Conservation (phyloP, 2,797 vertebrate genomes). For the Lacerta bilineata region DNA sequence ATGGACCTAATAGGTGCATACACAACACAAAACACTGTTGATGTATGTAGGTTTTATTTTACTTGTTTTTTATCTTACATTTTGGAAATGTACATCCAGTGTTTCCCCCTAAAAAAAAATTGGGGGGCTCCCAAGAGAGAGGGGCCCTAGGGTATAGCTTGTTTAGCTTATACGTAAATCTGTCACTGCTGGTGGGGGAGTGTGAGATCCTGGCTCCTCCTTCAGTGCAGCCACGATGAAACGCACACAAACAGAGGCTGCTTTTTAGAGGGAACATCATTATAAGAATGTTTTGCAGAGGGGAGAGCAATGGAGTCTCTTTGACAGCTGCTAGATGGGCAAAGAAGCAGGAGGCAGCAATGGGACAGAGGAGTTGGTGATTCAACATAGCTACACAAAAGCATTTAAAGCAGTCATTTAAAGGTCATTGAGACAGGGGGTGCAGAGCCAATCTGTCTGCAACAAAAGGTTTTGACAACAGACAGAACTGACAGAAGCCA, state of each 20-base stretch:
- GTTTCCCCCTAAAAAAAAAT: no score
- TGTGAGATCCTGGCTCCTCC: not conserved
- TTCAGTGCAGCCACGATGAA: not conserved
- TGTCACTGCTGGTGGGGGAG: no score
- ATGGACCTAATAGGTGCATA: no score
- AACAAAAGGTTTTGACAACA: not conserved
- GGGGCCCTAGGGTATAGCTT: no score
- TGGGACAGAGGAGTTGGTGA: not conserved
- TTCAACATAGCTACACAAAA: constrained; percentile 10
- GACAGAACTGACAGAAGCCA: constrained; percentile 3
- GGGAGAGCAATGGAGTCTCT: not conserved
- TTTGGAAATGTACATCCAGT: no score
- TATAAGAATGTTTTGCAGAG: not conserved
- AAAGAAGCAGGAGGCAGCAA: not conserved
- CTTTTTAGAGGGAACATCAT: not conserved
- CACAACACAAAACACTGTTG: no score
- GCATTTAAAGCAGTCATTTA: not conserved
- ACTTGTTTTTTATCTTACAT: no score
- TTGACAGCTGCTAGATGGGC: constrained; percentile 2
- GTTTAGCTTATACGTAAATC: no score
- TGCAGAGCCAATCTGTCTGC: not conserved
- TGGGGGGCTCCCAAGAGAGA: no score
- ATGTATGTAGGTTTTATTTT: no score
- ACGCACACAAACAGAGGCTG: not conserved
- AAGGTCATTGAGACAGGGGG: not conserved